A percentile compares a stretch with the other conserved stretches of the same genome.
These are phyloP conservation scores for Linyphia triangularis DNA, from an alignment of 2,888 invertebrate genomes.

Conservation along the genomic window DNA sequence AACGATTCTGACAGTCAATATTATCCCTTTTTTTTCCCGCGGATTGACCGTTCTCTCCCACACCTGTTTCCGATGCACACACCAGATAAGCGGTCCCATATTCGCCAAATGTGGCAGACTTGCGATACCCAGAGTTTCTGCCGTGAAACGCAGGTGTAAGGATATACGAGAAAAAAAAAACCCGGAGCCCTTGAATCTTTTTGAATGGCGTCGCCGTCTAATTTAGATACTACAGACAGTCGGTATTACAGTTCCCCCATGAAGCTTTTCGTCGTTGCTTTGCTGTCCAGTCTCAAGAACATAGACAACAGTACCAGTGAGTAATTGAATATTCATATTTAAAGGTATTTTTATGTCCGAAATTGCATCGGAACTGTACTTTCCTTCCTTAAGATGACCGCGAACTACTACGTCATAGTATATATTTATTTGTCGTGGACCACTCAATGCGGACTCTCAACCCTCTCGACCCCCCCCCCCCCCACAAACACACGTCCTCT, in stretches of 20 bases:
- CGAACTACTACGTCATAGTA: too few species aligned
- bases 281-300: constrained; percentile 63
- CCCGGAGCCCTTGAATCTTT: constrained; percentile 7
- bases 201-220: constrained; percentile 60
- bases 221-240: constrained; percentile 51
- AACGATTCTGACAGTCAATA: not conserved
- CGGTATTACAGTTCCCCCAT: constrained; percentile 71
- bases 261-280: constrained; percentile 69
- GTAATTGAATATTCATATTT: too few species aligned
- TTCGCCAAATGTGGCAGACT: constrained; percentile 70
- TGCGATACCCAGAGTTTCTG: not conserved
- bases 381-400: too few species aligned
- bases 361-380: too few species aligned
- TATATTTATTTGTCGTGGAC: too few species aligned
- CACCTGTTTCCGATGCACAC: constrained; percentile 46
- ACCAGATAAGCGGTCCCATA: not conserved
- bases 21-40: constrained; percentile 9
- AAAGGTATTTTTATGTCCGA: too few species aligned
- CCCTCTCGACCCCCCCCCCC: too few species aligned
- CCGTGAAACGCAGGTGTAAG: constrained; percentile 28
- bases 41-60: not conserved
- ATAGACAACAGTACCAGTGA: constrained; percentile 70
- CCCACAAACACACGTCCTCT: too few species aligned
- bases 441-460: too few species aligned
- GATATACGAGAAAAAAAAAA: constrained; percentile 13